A percentile compares a stretch with the other conserved stretches of the same genome.
Evolutionary conservation across 2,888 invertebrate genomes (phyloP).

Genomic region (Theristus sp.): DNA sequence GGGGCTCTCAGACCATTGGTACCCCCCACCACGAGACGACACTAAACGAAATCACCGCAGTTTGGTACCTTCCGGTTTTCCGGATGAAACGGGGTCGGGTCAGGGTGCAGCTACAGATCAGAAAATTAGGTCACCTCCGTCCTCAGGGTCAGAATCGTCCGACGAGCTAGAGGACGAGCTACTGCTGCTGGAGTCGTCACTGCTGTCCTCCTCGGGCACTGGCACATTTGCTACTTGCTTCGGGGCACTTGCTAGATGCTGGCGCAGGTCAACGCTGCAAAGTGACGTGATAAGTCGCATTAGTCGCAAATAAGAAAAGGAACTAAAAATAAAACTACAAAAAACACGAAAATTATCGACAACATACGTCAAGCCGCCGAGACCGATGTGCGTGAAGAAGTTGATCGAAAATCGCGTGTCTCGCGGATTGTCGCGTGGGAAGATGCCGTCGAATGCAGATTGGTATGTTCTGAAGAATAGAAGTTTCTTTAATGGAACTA

Average conservation of each 20-base stretch:
- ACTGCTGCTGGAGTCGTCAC: conserved; percentile 9
- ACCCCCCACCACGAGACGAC: too few relatives aligned
- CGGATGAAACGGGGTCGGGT: too few relatives aligned
- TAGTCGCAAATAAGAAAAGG: not conserved
- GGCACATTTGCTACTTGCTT: not conserved
- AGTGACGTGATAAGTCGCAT: not conserved
- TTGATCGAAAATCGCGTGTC: conserved; percentile 93
- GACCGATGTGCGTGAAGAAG: conserved; percentile 86
- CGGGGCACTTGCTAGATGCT: conserved; percentile 4
- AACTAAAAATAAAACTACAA: not conserved
- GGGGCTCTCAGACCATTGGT: too few relatives aligned
- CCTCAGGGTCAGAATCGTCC: not conserved
- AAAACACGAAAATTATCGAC: not conserved
- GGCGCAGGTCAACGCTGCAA: conserved; percentile 5
- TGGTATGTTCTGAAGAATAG: conserved; percentile 55
- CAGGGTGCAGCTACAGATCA: too few relatives aligned
- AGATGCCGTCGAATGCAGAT: conserved; percentile 66
- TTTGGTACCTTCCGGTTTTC: too few relatives aligned
- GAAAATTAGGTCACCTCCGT: not conserved
- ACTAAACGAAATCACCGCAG: too few relatives aligned
- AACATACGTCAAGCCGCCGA: conserved; percentile 71
- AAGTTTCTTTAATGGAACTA: not conserved
- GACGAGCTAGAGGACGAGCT: not conserved
- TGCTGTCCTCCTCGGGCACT: not conserved
- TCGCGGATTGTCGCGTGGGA: conserved; percentile 84